Conservation (phyloP, 2,797 vertebrate genomes). For the Pygocentrus nattereri region DNA sequence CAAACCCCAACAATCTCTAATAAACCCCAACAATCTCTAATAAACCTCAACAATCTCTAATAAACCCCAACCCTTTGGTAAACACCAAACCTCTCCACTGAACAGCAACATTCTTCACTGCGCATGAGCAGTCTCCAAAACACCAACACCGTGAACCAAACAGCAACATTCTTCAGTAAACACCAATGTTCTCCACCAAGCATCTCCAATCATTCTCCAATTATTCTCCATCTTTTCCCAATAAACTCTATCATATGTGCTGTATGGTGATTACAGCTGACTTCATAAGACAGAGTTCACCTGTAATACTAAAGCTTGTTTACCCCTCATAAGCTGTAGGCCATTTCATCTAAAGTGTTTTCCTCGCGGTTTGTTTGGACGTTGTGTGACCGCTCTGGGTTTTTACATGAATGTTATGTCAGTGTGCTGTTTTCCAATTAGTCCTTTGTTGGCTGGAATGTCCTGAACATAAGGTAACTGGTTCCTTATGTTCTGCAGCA, state of each 20-base stretch:
- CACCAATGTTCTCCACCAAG: no score
- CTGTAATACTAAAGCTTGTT: background rate
- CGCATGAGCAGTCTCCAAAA: no score
- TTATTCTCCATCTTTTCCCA: no score
- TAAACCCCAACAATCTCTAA: no score
- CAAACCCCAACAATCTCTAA: no score
- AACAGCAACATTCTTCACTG: no score
- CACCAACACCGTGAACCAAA: no score
- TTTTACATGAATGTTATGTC: background rate
- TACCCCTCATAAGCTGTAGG: background rate
- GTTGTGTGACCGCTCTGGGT: background rate
- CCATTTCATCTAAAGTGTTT: background rate
- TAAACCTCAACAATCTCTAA: no score
- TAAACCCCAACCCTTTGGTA: background rate
- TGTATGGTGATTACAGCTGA: background rate
- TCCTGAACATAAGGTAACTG: background rate
- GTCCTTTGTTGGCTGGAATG: background rate
- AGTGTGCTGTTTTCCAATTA: slow-evolving; percentile 13
- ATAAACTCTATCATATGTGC: no score
- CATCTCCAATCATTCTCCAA: no score
- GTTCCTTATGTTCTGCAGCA: slow-evolving; percentile 16
- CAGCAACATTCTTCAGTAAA: no score
- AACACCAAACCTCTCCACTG: no score
- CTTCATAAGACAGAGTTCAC: background rate
- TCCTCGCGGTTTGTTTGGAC: background rate